A percentile compares a stretch with the other conserved stretches of the same genome.
phyloP scores from a whole-genome alignment of 2,888 invertebrate genomes.

The Cephonodes hylas region DNA sequence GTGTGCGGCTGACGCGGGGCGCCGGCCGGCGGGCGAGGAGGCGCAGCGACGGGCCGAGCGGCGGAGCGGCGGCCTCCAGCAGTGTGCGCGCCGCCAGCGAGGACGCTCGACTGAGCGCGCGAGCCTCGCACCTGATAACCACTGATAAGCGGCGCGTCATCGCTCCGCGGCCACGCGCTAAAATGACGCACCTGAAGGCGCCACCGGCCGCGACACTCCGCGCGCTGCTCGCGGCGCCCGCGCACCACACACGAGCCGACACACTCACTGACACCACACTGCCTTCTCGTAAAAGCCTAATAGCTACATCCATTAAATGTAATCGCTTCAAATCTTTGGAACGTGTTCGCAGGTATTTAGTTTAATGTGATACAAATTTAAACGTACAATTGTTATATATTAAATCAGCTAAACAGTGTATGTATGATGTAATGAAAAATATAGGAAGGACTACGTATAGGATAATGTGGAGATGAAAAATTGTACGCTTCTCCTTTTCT shows the following conservation, averaged over 20 bases:
- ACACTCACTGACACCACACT: background rate
- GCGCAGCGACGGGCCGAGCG: constrained; percentile 29
- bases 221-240: background rate
- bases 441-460: no score
- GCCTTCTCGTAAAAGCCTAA: no score
- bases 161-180: constrained; percentile 35
- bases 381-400: no score
- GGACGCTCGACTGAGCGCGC: constrained; percentile 63
- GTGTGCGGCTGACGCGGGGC: constrained; percentile 13
- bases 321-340: no score
- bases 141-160: constrained; percentile 71
- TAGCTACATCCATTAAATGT: no score
- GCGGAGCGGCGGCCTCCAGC: constrained; percentile 20
- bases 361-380: no score
- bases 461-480: no score
- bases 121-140: constrained; percentile 72
- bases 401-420: no score
- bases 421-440: no score
- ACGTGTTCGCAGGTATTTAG: no score
- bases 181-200: constrained; percentile 31
- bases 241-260: background rate
- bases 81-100: constrained; percentile 49
- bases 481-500: no score
- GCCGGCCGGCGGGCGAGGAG: constrained; percentile 22
- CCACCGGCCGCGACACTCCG: background rate